Base-by-base conservation (phyloP, 2,888 invertebrate species). In the Spodoptera exigua region DNA sequence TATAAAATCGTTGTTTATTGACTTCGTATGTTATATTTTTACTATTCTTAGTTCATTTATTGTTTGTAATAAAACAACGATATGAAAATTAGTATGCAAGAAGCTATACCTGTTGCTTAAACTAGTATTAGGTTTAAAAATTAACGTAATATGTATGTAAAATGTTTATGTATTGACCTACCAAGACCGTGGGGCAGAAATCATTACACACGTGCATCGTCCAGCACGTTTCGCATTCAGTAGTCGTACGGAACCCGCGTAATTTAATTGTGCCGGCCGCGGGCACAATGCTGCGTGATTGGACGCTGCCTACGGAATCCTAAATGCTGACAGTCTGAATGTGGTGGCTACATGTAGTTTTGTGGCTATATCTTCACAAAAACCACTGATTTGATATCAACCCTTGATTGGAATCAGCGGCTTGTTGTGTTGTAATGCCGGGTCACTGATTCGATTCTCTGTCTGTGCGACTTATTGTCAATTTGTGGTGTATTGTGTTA, bases 271-370 rank as follows among this genome's bases (percentile, higher is more conserved):
- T 61, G 71, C 57, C 62, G 74, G 59, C 76, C 74, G 76, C 79
- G 74, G 73, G 74, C 86, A 91, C 92, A 92, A 92, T 91, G 83
- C 83, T 71, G 78, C 78, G 87, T 91, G 91, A 92, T 92, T 92
- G 91, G 70, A 53, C 51, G 69, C 68, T 74, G 80, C 85, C 74
- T 57, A 54, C 79, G 82, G 88, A 83, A 86, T 85, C 81, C 85
- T 85, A 87, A 89, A 69, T 55, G 62, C 62, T 69, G 69, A 60
- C 73, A 55, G 69, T 61, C 40, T 48, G 51, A 60, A 61, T 68
- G 61, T 21, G 61, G 73, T 51, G 55, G 54, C 47, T 46, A 37
- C 40, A 67, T 43, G 27, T 61, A 55, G 69, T 51, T 45, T 61
- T 9, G 40, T 16, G 49, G 54, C 32, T 49, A 32, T 62, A 39